A percentile compares a stretch with the other conserved stretches of the same genome.
These are phyloP conservation scores for Vollenhovia emeryi DNA, from an alignment of 1,140 invertebrate species.

Conservation along the genomic window DNA sequence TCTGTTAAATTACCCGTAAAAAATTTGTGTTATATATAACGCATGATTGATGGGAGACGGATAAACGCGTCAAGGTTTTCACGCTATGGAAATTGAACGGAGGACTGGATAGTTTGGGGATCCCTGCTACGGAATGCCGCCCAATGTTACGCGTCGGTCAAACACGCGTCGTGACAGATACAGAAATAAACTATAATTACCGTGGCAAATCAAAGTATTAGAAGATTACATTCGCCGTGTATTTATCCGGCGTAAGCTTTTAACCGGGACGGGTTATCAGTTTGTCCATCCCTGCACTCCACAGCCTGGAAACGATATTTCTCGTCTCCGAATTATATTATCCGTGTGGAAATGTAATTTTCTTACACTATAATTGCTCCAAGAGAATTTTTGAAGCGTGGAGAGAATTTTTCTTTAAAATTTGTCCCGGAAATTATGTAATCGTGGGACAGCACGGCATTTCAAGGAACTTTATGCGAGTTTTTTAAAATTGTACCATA, in stretches of 20 bases:
- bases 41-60: background rate
- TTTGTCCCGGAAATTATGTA: too few species aligned
- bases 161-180: constrained; percentile 12
- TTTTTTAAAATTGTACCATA: too few species aligned
- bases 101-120: constrained; percentile 5
- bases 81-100: background rate
- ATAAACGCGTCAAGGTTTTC: constrained; percentile 6
- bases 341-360: background rate
- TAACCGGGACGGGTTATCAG: background rate
- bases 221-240: background rate
- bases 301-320: background rate
- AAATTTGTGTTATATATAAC: background rate
- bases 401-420: too few species aligned
- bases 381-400: too few species aligned
- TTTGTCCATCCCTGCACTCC: background rate
- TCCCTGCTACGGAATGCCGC: constrained; percentile 10
- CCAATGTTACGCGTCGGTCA: background rate
- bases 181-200: constrained; percentile 29
- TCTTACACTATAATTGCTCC: background rate
- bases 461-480: too few species aligned
- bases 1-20: background rate
- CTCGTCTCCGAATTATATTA: background rate
- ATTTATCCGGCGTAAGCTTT: background rate
- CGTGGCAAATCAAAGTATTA: background rate
- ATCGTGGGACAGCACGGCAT: too few species aligned